phyloP scores from a whole-genome alignment of 1,140 invertebrate species.

The Nebria ingens region DNA sequence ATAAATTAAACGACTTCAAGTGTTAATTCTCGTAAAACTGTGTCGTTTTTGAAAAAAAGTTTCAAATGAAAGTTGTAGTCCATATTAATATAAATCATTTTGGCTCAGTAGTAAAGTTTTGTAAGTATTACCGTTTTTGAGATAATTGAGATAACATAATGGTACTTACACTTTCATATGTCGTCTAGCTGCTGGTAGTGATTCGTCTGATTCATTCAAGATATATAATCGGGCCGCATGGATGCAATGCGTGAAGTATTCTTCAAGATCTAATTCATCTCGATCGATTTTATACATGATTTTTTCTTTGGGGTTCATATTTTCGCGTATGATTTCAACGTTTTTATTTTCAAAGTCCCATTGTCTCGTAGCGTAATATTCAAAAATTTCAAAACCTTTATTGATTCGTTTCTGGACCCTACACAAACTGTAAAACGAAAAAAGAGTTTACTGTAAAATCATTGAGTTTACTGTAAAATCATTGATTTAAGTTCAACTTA shows the following conservation, averaged over 20 bases:
- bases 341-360: conserved; percentile 70
- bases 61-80: conserved; percentile 9
- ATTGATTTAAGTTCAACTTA: conserved; percentile 37
- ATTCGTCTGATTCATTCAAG: conserved; percentile 72
- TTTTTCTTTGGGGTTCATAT: conserved; percentile 53
- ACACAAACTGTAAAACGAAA: conserved; percentile 44
- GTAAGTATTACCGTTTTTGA: conserved; percentile 2
- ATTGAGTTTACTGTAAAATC: conserved; percentile 3
- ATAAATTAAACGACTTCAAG: conserved; percentile 14
- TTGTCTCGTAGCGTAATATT: conserved; percentile 76
- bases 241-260: conserved; percentile 65
- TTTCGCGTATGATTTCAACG: conserved; percentile 37
- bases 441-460: conserved; percentile 10
- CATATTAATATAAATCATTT: conserved; percentile 7
- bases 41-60: conserved; percentile 10
- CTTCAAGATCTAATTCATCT: conserved; percentile 55
- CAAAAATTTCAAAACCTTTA: conserved; percentile 76
- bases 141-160: conserved; percentile 9
- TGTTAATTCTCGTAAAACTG: background rate
- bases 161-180: conserved; percentile 63
- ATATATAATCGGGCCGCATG: conserved; percentile 63
- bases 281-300: conserved; percentile 58
- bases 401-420: conserved; percentile 63
- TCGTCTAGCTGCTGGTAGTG: conserved; percentile 64
- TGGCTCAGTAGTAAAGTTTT: conserved; percentile 11